A percentile compares a stretch with the other conserved stretches of the same genome.
phyloP scores from a whole-genome alignment of 2,113 vertebrate species.

The Prolemur simus region DNA sequence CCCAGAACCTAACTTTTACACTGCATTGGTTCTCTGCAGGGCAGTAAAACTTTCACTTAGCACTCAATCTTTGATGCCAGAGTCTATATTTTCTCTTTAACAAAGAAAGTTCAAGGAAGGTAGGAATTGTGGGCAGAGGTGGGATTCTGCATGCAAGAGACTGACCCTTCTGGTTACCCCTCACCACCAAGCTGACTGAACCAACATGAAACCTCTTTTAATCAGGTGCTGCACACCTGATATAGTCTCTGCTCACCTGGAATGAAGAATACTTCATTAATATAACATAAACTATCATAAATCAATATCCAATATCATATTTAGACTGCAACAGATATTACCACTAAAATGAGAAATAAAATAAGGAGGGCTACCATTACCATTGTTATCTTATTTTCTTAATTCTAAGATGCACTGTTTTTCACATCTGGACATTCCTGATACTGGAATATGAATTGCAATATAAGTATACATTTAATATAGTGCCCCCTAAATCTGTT shows the following conservation, averaged over 20 bases:
- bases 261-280: not conserved
- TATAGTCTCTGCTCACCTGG: not conserved
- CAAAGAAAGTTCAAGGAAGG: not conserved
- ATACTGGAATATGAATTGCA: not conserved
- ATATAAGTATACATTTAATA: not conserved
- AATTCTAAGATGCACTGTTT: not conserved
- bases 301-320: not conserved
- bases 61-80: not conserved
- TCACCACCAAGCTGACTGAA: not conserved
- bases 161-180: not conserved
- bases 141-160: not conserved
- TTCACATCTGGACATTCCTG: not conserved
- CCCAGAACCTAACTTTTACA: not conserved
- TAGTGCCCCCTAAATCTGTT: not conserved
- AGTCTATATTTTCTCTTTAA: not conserved
- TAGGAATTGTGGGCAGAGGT: not conserved
- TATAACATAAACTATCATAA: not conserved
- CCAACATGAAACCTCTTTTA: not conserved
- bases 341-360: slow-evolving; percentile 20
- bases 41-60: not conserved
- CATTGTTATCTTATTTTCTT: not conserved
- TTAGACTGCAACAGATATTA: not conserved
- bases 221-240: not conserved
- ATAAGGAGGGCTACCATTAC: not conserved
- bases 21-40: not conserved